Percentiles rank a stretch among this genome's conserved stretches.
Conservation (phyloP, 2,888 invertebrate species). For the Heliconius aoede region DNA sequence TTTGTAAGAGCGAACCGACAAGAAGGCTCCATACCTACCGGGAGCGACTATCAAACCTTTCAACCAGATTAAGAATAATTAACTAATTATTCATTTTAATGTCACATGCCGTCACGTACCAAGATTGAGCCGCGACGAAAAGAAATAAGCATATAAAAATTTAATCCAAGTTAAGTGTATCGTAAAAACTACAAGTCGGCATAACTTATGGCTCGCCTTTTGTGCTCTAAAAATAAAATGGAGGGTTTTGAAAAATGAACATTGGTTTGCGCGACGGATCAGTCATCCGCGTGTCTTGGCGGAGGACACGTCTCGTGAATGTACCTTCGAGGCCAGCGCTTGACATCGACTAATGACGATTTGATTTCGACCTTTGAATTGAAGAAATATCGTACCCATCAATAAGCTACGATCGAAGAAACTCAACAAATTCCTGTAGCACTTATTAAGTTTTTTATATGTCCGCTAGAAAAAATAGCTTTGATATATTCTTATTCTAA, state of each 20-base stretch:
- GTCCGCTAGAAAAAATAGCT: slow-evolving; percentile 14
- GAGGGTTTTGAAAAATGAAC: slow-evolving; percentile 72
- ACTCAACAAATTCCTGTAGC: slow-evolving; percentile 31
- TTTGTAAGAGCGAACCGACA: slow-evolving; percentile 40
- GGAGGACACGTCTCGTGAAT: slow-evolving; percentile 70
- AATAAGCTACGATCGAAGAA: slow-evolving; percentile 39
- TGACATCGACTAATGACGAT: slow-evolving; percentile 67
- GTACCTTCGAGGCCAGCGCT: slow-evolving; percentile 48
- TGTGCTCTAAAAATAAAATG: slow-evolving; percentile 76
- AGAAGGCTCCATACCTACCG: slow-evolving; percentile 40
- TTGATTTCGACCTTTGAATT: slow-evolving; percentile 64
- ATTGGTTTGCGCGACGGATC: slow-evolving; percentile 79
- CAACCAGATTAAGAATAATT: slow-evolving; percentile 81
- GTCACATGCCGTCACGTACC: slow-evolving; percentile 83
- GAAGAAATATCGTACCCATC: slow-evolving; percentile 45
- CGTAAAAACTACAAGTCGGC: slow-evolving; percentile 81
- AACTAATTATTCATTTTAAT: slow-evolving; percentile 83
- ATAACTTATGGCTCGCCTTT: slow-evolving; percentile 80
- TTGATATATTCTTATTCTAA: not conserved
- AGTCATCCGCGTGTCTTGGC: slow-evolving; percentile 75
- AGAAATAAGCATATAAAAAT: slow-evolving; percentile 74
- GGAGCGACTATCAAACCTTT: slow-evolving; percentile 67
- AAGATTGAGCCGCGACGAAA: slow-evolving; percentile 52
- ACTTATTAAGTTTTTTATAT: slow-evolving; percentile 38
- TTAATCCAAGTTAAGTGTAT: slow-evolving; percentile 78